These are phyloP conservation scores for Fratercula arctica DNA, from an alignment of 2,797 vertebrate species.

Conservation along the genomic window DNA sequence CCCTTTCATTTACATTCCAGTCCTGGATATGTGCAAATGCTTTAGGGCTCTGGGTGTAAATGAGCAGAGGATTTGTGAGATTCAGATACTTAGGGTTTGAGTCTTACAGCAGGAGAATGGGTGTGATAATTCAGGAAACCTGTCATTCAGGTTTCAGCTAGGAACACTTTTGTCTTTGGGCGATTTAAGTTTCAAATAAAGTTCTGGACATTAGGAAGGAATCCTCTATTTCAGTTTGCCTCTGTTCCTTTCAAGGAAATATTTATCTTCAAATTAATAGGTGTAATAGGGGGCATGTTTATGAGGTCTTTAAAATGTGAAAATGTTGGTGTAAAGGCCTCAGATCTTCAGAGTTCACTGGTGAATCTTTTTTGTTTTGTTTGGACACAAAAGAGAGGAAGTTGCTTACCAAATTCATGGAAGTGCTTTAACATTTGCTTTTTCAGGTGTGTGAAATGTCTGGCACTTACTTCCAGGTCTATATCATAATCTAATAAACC, in stretches of 20 bases:
- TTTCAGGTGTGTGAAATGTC: constrained; percentile 40
- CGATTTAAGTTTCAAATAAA: neutral
- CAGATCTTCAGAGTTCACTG: neutral
- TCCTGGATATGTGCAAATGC: neutral
- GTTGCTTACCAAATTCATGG: constrained; percentile 18
- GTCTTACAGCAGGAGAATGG: neutral
- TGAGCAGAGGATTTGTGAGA: neutral
- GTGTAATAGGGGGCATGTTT: neutral
- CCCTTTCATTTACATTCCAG: neutral
- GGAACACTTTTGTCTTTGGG: neutral
- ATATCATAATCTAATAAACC: constrained; percentile 58
- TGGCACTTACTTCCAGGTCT: constrained; percentile 22
- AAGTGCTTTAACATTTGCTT: constrained; percentile 19
- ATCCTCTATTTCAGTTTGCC: neutral
- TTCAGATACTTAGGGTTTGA: neutral
- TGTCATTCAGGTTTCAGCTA: neutral
- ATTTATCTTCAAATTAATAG: neutral
- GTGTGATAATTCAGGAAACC: neutral
- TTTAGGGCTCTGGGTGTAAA: neutral
- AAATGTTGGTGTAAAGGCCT: neutral
- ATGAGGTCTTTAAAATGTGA: neutral
- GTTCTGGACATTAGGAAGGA: neutral
- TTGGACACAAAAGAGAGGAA: neutral
- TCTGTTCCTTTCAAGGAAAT: neutral
- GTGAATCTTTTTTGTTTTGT: neutral